These are phyloP conservation scores for Agelastica alni DNA, from an alignment of 2,888 invertebrate genomes.

Conservation along the genomic window DNA sequence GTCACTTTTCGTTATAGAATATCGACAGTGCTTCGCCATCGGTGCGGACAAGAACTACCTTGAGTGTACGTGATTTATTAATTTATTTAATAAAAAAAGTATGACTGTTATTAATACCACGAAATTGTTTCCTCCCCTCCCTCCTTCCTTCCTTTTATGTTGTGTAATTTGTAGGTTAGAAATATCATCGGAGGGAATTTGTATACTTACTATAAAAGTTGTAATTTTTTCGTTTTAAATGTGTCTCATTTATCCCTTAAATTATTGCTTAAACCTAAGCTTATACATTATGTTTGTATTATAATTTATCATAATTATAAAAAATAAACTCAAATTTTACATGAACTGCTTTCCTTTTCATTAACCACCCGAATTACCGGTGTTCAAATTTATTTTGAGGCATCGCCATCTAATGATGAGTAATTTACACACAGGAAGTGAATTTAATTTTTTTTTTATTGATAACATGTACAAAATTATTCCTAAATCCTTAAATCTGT, in stretches of 20 bases:
- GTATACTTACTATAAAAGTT: conserved; percentile 40
- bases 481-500: not conserved
- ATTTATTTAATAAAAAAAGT: conserved; percentile 38
- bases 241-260: conserved; percentile 45
- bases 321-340: conserved; percentile 46
- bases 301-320: conserved; percentile 51
- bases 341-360: too few species aligned
- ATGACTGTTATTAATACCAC: conserved; percentile 32
- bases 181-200: conserved; percentile 35
- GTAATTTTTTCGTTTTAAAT: conserved; percentile 44
- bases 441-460: not conserved
- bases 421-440: too few species aligned
- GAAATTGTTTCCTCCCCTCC: conserved; percentile 33
- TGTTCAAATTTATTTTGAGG: too few species aligned
- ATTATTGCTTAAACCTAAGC: conserved; percentile 50
- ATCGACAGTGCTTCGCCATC: too few species aligned
- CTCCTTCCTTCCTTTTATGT: conserved; percentile 37
- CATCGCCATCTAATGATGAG: too few species aligned
- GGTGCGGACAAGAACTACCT: too few species aligned
- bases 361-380: too few species aligned
- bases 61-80: conserved; percentile 41
- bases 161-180: conserved; percentile 41
- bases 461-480: conserved; percentile 9
- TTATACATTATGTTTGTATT: conserved; percentile 51
- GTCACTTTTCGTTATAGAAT: too few species aligned